A percentile compares a stretch with the other conserved stretches of the same genome.
phyloP scores from a whole-genome alignment of 2,888 invertebrate genomes.

The Kryphioiulus occultus region DNA sequence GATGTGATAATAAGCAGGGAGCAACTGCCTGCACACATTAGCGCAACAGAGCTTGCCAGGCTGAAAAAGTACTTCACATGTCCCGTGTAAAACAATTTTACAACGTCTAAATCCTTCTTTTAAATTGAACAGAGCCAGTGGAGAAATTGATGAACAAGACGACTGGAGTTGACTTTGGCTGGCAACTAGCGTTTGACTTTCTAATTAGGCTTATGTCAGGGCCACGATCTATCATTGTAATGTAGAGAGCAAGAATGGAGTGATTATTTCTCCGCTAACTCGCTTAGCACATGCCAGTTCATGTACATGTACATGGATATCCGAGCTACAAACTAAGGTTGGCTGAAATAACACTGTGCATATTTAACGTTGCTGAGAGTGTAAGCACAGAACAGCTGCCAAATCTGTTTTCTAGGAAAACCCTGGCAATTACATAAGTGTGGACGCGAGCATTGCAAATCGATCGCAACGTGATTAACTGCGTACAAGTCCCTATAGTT shows the following conservation, averaged over 20 bases:
- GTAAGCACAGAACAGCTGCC: neutral
- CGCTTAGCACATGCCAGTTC: neutral
- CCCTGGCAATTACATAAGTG: constrained; percentile 27
- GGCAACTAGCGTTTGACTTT: constrained; percentile 34
- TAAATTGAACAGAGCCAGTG: constrained; percentile 6
- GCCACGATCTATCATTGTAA: neutral
- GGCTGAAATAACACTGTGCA: neutral
- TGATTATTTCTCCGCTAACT: neutral
- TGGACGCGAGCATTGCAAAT: constrained; percentile 29
- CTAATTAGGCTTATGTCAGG: constrained; percentile 28
- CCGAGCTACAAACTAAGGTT: neutral
- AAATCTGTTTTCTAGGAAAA: neutral
- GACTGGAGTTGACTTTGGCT: constrained; percentile 8
- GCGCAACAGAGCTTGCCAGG: neutral
- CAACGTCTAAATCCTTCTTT: neutral
- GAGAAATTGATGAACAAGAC: neutral
- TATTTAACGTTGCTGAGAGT: neutral
- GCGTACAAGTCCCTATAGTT: neutral
- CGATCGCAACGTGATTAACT: constrained; percentile 32
- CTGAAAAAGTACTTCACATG: neutral
- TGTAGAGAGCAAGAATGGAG: neutral
- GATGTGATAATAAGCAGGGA: neutral
- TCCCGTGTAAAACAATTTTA: neutral
- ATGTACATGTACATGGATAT: too few species aligned
- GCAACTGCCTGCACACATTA: neutral